These are phyloP conservation scores for Podarcis siculus DNA, from an alignment of 2,797 vertebrate species.

Conservation along the genomic window DNA sequence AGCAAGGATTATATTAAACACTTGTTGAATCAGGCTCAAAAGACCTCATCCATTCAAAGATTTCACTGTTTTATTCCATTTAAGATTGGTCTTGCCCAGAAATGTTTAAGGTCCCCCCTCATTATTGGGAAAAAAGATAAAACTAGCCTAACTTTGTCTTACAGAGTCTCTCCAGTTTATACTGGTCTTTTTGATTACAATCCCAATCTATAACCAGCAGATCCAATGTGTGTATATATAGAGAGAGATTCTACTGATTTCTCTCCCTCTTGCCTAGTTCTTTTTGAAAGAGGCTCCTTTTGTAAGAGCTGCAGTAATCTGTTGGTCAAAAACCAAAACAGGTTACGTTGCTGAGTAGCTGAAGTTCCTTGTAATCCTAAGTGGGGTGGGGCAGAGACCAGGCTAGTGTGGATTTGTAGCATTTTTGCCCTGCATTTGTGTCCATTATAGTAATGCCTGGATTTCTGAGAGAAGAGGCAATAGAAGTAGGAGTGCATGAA, in stretches of 20 bases:
- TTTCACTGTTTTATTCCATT: conserved; percentile 10
- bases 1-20: neutral
- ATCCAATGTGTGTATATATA: neutral
- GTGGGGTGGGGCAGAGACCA: neutral
- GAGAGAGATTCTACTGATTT: neutral
- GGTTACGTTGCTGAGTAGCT: neutral
- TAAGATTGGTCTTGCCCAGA: neutral
- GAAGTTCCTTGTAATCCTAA: conserved; percentile 39
- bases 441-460: conserved; percentile 8
- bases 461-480: conserved; percentile 23
- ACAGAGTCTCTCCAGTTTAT: conserved; percentile 31
- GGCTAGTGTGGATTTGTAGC: neutral
- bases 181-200: conserved; percentile 26
- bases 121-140: neutral
- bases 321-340: conserved; percentile 12
- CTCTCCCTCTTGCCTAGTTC: neutral
- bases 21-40: conserved; percentile 40
- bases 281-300: conserved; percentile 30
- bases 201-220: conserved; percentile 9
- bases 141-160: conserved; percentile 10
- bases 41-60: neutral
- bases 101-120: neutral
- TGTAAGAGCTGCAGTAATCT: conserved; percentile 3
- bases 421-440: conserved; percentile 7
- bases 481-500: conserved; percentile 13